Conservation (phyloP, 1,140 invertebrate species). For the Gonioctena quinquepunctata region DNA sequence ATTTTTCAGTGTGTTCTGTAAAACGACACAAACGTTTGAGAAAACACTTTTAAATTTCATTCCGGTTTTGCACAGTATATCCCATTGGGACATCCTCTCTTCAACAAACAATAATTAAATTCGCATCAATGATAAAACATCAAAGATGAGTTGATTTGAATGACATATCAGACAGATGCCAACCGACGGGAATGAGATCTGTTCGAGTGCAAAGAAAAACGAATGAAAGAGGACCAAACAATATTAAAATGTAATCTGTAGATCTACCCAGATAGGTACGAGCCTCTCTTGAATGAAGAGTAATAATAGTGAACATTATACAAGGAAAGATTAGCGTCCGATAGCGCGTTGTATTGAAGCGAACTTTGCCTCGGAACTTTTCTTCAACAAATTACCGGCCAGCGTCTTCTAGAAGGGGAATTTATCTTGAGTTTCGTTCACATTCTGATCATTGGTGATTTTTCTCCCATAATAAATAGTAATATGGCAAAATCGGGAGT, state of each 20-base stretch:
- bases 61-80: neutral
- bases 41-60: neutral
- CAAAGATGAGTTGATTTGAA: slow-evolving; percentile 8
- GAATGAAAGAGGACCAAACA: neutral
- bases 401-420: too few relatives aligned
- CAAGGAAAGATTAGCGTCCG: slow-evolving; percentile 6
- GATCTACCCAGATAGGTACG: slow-evolving; percentile 6
- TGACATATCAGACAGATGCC: slow-evolving; percentile 8
- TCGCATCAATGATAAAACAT: neutral
- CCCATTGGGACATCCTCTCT: neutral
- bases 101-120: slow-evolving; percentile 6
- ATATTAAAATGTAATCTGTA: slow-evolving; percentile 14
- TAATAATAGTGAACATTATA: slow-evolving; percentile 17
- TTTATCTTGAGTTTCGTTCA: too few relatives aligned
- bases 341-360: neutral
- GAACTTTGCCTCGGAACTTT: neutral
- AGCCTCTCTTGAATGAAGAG: slow-evolving; percentile 14
- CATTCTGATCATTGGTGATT: too few relatives aligned
- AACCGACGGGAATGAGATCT: slow-evolving; percentile 1
- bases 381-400: slow-evolving; percentile 13
- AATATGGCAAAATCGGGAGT: too few relatives aligned
- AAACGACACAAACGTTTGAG: too few relatives aligned
- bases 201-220: neutral
- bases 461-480: too few relatives aligned
- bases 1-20: too few relatives aligned